Conservation (phyloP, 2,888 invertebrate genomes). For the Drosophila borborema region DNA sequence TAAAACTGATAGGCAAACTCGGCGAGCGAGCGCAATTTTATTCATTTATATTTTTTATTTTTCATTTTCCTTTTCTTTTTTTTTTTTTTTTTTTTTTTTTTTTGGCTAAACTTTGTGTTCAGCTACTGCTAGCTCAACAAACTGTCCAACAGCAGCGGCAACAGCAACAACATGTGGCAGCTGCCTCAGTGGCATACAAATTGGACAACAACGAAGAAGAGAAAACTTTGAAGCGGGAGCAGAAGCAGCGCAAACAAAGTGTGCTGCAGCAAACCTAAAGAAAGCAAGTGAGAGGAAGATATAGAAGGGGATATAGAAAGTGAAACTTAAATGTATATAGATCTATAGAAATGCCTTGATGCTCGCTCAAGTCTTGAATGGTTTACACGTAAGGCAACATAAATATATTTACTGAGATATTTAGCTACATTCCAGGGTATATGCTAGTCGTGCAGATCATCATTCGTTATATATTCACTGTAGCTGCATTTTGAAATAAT, state of each 20-base stretch:
- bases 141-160: not conserved
- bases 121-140: slow-evolving; percentile 3
- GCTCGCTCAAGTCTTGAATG: not conserved
- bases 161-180: slow-evolving; percentile 13
- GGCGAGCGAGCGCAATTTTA: slow-evolving; percentile 10
- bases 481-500: slow-evolving; percentile 7
- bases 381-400: not conserved
- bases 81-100: no score
- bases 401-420: not conserved
- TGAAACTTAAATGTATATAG: not conserved
- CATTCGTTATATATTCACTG: not conserved
- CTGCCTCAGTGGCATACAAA: slow-evolving; percentile 39
- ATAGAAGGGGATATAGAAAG: not conserved
- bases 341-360: not conserved
- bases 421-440: not conserved
- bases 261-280: not conserved
- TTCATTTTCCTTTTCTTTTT: no score
- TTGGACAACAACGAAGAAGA: slow-evolving; percentile 31
- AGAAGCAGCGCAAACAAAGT: slow-evolving; percentile 2
- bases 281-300: not conserved
- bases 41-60: not conserved
- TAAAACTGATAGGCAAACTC: slow-evolving; percentile 43
- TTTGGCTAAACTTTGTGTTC: slow-evolving; percentile 6
- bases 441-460: not conserved
- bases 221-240: slow-evolving; percentile 21